Conservation (phyloP, 2,113 vertebrate genomes). For the Coregonus clupeaformis region DNA sequence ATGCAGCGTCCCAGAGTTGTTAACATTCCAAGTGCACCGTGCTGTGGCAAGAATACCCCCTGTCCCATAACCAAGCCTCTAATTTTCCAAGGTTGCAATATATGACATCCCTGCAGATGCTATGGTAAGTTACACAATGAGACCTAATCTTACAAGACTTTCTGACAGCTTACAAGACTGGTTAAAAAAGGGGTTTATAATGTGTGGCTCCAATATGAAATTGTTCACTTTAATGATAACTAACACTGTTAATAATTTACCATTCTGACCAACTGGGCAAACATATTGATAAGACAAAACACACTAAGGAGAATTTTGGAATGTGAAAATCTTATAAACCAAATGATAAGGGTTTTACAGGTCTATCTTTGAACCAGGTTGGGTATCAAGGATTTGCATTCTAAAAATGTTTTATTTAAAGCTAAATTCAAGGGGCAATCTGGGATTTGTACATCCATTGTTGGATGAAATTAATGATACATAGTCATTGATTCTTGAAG, state of each 20-base stretch:
- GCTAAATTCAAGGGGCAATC: too few species aligned
- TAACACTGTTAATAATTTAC: conserved; percentile 43
- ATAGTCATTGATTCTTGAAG: too few species aligned
- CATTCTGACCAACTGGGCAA: conserved; percentile 26
- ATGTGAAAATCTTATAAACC: not conserved
- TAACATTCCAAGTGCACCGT: conserved; percentile 60
- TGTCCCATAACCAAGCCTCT: conserved; percentile 46
- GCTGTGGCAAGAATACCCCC: conserved; percentile 47
- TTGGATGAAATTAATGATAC: too few species aligned
- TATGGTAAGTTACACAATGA: not conserved
- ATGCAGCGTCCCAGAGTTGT: conserved; percentile 43
- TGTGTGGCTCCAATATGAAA: conserved; percentile 8
- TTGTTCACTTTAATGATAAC: conserved; percentile 5
- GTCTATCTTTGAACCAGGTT: not conserved
- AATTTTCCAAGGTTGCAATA: conserved; percentile 61
- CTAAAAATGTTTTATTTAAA: not conserved
- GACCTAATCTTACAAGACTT: not conserved
- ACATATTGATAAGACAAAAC: conserved; percentile 14
- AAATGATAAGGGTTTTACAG: not conserved
- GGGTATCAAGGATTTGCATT: not conserved
- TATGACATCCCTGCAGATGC: conserved; percentile 45
- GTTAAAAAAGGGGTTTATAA: conserved; percentile 11
- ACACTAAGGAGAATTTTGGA: not conserved
- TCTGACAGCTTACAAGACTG: conserved; percentile 9
- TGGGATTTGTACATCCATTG: too few species aligned